Evolutionary conservation across 2,113 vertebrate species (phyloP).

Genomic region (Podiceps cristatus): DNA sequence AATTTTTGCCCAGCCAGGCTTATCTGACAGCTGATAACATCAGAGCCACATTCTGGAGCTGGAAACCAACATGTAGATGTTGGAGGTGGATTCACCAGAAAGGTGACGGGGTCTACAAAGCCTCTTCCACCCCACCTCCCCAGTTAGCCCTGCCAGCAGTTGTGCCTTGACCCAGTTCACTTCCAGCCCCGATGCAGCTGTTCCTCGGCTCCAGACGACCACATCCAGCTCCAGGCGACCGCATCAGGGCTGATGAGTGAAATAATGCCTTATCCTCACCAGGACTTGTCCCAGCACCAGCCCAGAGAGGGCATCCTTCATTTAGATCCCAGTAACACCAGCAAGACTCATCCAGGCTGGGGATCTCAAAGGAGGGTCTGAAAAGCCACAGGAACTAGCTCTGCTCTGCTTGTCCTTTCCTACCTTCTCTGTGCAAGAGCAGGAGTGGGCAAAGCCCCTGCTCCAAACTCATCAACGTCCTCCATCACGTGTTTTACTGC

Average conservation of each 20-base stretch:
- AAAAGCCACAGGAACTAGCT: accelerated
- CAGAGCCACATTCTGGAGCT: background rate
- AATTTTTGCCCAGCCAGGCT: background rate
- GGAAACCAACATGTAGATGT: background rate
- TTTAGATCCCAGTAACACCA: background rate
- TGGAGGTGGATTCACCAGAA: background rate
- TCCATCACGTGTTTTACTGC: background rate
- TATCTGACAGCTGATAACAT: background rate
- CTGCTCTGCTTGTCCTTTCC: background rate
- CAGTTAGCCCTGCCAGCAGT: background rate
- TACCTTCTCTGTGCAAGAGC: background rate
- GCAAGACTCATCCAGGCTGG: background rate
- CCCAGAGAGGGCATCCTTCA: background rate
- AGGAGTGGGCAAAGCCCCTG: background rate
- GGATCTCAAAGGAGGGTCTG: background rate
- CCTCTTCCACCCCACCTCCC: background rate
- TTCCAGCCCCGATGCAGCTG: accelerated
- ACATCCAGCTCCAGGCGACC: background rate
- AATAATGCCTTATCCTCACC: accelerated
- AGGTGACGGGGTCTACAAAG: background rate
- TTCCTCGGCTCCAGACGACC: background rate
- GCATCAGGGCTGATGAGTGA: accelerated
- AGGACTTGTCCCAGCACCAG: background rate
- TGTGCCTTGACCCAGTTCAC: background rate
- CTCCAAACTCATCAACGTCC: accelerated